Evolutionary conservation across 2,113 vertebrate species (phyloP), one percentile per base, ranked within the genome.

Genomic region (Saccopteryx bilineata): DNA sequence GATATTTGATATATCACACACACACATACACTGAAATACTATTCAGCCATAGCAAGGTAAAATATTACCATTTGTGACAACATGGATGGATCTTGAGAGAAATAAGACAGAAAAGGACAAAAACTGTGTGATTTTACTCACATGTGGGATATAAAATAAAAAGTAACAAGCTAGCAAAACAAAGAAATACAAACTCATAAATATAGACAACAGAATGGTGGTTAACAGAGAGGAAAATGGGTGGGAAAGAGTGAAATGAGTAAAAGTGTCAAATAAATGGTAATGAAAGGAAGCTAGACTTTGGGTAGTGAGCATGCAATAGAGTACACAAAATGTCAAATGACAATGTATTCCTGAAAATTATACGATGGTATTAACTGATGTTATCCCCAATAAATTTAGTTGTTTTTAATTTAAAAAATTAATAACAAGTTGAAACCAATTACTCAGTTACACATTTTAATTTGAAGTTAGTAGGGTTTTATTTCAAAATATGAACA

Each of bases 401-500:
- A 63, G 18, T 21, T 81, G 28, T 66, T 56, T 78, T 78, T 56
- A 78, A 56, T n/a, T 4, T 61, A 26, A 81, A 61, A 8, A 18
- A 8, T 5, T 46, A 72, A 63, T 69, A 65, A 86, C 72, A 80
- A 65, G 8, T 50, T 91, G 11, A 93, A 91, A 56, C 24, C 28
- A 56, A 50, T 54, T 74, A 46, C 18, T 96, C 46, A n/a, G 46
- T 5, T 58, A 60, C 1, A 52, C 12, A 84, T 58, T 85, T 95
- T 61, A 83, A 74, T 79, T 80, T 87, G 46, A 93, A 74, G 58
- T 93, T 91, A 63, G 7, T 1, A 81, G 31, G 24, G 7, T 74
- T 63, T 26, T 39, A 88, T 86, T 72, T 61, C 4, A 92, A 95
- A 78, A 60, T 90, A 31, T 80, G n/a, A 91, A 33, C 23, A 74